Evolutionary conservation across 2,888 invertebrate species (phyloP).

Genomic region (Dryadula phaetusa): DNA sequence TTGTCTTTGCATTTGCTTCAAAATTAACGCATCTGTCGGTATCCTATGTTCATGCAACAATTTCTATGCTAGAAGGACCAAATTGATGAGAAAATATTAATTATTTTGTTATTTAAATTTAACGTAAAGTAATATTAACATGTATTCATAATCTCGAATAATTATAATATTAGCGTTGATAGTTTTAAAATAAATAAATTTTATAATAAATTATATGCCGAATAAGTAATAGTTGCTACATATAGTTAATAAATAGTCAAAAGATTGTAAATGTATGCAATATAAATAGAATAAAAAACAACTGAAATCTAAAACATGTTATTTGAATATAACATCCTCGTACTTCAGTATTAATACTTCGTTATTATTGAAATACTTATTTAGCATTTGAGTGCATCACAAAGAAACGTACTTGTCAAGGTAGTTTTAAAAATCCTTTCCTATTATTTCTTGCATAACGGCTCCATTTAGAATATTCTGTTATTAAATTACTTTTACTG

Average conservation of each 20-base stretch:
- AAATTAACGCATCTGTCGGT: too few species aligned
- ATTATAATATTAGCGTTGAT: too few species aligned
- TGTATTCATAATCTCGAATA: too few species aligned
- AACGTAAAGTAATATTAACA: too few species aligned
- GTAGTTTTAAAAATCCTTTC: background rate
- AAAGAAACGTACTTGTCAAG: background rate
- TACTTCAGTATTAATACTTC: background rate
- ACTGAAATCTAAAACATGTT: constrained; percentile 1
- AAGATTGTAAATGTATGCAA: background rate
- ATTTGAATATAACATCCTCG: background rate
- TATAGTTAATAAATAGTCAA: background rate
- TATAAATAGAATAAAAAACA: background rate
- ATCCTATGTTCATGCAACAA: too few species aligned
- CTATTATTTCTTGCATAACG: background rate
- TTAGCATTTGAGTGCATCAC: constrained; percentile 1
- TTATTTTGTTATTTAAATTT: too few species aligned
- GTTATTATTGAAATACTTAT: background rate
- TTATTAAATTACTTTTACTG: background rate
- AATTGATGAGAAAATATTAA: too few species aligned
- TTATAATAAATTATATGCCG: too few species aligned
- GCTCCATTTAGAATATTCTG: background rate
- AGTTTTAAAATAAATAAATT: too few species aligned
- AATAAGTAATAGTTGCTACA: too few species aligned
- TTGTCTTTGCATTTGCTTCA: too few species aligned
- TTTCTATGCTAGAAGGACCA: too few species aligned